A percentile compares a stretch with the other conserved stretches of the same genome.
These are phyloP conservation scores for Achatina immaculata DNA, from an alignment of 1,140 invertebrate genomes.

Conservation along the genomic window DNA sequence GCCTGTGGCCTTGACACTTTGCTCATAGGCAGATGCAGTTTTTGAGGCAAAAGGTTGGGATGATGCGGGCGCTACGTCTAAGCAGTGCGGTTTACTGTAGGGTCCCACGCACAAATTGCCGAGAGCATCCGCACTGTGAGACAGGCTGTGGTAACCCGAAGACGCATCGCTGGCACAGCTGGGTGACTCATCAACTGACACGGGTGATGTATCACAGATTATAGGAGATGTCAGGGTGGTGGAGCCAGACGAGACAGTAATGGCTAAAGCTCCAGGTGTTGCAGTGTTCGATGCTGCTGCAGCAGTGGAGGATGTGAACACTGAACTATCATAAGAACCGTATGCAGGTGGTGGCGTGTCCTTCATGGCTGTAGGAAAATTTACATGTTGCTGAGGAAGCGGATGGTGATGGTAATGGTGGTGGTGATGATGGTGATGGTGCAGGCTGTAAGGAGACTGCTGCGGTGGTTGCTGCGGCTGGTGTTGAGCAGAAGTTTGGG, in stretches of 20 bases:
- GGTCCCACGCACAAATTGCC: not conserved
- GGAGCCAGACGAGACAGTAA: slow-evolving; percentile 16
- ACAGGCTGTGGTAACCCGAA: slow-evolving; percentile 34
- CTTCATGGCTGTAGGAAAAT: slow-evolving; percentile 1
- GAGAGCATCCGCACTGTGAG: not conserved
- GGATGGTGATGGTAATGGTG: slow-evolving; percentile 36
- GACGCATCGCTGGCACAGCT: slow-evolving; percentile 34
- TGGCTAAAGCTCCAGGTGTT: not conserved
- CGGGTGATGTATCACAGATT: slow-evolving; percentile 33
- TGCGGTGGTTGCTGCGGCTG: not conserved
- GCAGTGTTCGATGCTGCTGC: not conserved
- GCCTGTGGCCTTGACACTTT: not conserved
- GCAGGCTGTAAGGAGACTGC: slow-evolving; percentile 19
- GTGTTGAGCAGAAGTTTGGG: not conserved
- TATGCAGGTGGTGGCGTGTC: slow-evolving; percentile 1
- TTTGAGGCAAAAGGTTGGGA: not conserved
- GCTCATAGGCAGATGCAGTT: not conserved
- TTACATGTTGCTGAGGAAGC: not conserved
- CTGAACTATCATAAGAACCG: slow-evolving; percentile 9
- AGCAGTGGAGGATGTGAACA: not conserved
- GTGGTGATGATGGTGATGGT: slow-evolving; percentile 39
- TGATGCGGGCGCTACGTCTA: slow-evolving; percentile 7
- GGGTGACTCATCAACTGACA: slow-evolving; percentile 36
- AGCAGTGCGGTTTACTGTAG: not conserved
- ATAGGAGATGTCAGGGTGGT: slow-evolving; percentile 22